Evolutionary conservation across 2,113 vertebrate species (phyloP).

Genomic region (Upupa epops): DNA sequence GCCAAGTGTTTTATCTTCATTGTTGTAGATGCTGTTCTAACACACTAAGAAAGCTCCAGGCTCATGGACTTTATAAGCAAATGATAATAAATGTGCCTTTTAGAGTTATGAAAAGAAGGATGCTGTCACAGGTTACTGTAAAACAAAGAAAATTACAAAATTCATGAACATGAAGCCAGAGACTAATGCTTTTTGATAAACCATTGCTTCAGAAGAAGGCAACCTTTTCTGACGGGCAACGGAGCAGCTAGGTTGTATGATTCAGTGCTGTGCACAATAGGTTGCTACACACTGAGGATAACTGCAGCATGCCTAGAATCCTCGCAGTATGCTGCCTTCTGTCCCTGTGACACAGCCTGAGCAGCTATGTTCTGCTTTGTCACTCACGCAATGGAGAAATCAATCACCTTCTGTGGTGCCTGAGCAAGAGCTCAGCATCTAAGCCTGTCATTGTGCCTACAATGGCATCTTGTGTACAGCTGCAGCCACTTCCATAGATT

Average conservation of each 20-base stretch:
- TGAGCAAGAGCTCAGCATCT: not conserved
- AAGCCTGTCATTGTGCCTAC: not conserved
- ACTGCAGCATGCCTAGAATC: not conserved
- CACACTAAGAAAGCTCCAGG: not conserved
- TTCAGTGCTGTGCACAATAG: not conserved
- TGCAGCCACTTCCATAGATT: conserved; percentile 20
- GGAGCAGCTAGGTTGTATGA: not conserved
- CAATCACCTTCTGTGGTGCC: not conserved
- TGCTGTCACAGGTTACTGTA: not conserved
- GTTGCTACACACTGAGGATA: not conserved
- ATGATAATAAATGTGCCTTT: not conserved
- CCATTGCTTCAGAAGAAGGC: not conserved
- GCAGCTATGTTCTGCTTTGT: not conserved
- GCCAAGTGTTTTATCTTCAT: not conserved
- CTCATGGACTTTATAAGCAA: not conserved
- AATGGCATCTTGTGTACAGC: not conserved
- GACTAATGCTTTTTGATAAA: not conserved
- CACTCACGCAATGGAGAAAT: not conserved
- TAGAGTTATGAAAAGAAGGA: not conserved
- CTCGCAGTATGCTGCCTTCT: not conserved
- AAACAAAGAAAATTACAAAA: not conserved
- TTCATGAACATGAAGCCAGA: not conserved
- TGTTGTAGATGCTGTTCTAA: not conserved
- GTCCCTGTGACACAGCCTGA: not conserved
- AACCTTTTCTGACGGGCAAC: not conserved